Percentiles rank a stretch among this genome's conserved stretches.
These are phyloP conservation scores for Cerastoderma edule DNA, from an alignment of 2,888 invertebrate genomes.

Conservation along the genomic window DNA sequence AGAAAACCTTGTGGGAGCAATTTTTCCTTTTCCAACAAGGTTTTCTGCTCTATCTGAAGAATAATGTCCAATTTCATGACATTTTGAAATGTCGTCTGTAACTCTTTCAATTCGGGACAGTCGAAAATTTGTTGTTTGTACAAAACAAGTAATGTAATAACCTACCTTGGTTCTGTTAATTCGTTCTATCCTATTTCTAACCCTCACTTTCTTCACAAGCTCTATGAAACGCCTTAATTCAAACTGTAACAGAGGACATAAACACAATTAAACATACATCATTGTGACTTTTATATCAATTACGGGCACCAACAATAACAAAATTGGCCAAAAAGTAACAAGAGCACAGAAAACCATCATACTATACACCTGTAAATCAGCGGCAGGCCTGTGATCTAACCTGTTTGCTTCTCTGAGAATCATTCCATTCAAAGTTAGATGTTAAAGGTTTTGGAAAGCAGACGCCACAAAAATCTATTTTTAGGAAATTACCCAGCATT, in stretches of 20 bases:
- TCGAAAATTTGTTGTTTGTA: background rate
- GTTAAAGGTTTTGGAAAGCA: too few relatives aligned
- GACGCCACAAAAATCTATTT: too few relatives aligned
- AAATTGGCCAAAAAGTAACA: background rate
- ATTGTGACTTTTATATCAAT: background rate
- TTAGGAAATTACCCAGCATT: too few relatives aligned
- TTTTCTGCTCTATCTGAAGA: background rate
- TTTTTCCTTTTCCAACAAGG: background rate
- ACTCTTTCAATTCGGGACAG: background rate
- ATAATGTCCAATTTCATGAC: background rate
- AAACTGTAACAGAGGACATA: constrained; percentile 63
- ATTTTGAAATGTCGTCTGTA: background rate
- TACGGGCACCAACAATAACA: background rate
- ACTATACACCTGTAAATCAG: background rate
- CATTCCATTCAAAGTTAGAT: too few relatives aligned
- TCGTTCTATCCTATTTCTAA: constrained; percentile 66
- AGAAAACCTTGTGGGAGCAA: background rate
- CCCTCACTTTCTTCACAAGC: constrained; percentile 60
- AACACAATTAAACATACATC: constrained; percentile 1
- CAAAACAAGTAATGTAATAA: background rate
- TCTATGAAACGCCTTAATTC: constrained; percentile 63
- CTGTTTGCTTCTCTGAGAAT: background rate
- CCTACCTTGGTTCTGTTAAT: constrained; percentile 70
- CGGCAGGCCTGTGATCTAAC: background rate
- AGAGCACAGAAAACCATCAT: background rate